Percentiles rank a stretch among this genome's conserved stretches.
Conservation (phyloP, 2,888 invertebrate genomes). For the Drosophila quinaria region DNA sequence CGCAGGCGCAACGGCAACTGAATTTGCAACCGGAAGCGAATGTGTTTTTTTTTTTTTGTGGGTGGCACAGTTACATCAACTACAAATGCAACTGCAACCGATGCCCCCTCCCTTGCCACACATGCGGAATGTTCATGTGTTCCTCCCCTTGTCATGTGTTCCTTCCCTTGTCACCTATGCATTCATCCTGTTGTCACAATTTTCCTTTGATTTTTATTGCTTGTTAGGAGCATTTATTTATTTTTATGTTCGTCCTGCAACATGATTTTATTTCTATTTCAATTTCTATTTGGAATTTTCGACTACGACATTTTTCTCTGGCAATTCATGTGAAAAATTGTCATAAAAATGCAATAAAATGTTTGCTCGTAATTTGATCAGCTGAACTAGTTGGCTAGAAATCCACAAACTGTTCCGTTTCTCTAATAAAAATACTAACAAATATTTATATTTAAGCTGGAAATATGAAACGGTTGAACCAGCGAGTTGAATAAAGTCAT, state of each 20-base stretch:
- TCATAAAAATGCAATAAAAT: slow-evolving; percentile 79
- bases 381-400: slow-evolving; percentile 41
- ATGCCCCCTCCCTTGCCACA: slow-evolving; percentile 2
- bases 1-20: slow-evolving; percentile 48
- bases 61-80: slow-evolving; percentile 39
- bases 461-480: slow-evolving; percentile 32
- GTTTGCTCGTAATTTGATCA: slow-evolving; percentile 60
- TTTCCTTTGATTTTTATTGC: slow-evolving; percentile 43
- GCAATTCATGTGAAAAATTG: slow-evolving; percentile 80
- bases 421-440: slow-evolving; percentile 24
- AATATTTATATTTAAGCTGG: slow-evolving; percentile 27
- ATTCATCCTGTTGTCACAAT: slow-evolving; percentile 11
- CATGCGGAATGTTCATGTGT: slow-evolving; percentile 6
- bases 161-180: background rate
- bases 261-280: slow-evolving; percentile 21
- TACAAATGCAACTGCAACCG: background rate
- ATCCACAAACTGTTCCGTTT: slow-evolving; percentile 17
- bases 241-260: slow-evolving; percentile 40
- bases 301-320: slow-evolving; percentile 24
- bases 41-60: slow-evolving; percentile 19
- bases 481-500: slow-evolving; percentile 3
- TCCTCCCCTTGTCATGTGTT: background rate
- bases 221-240: slow-evolving; percentile 37
- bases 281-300: slow-evolving; percentile 35
- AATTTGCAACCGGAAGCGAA: slow-evolving; percentile 19